phyloP scores from a whole-genome alignment of 2,113 vertebrate species.

The Lonchura striata region DNA sequence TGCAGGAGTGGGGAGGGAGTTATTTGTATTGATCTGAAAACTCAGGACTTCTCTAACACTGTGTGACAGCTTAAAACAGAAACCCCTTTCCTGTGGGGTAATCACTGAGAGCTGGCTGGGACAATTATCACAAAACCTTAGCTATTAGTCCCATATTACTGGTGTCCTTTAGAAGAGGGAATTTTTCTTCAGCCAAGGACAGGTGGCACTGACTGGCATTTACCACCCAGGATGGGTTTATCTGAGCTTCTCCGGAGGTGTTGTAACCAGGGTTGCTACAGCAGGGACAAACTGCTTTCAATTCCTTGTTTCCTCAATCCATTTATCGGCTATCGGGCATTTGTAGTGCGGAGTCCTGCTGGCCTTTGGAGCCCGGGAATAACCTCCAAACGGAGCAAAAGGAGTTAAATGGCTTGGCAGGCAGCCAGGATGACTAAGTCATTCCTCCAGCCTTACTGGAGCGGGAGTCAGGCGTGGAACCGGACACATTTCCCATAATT shows the following conservation, averaged over 20 bases:
- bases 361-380: neutral
- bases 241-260: neutral
- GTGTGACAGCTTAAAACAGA: neutral
- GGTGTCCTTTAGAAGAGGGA: neutral
- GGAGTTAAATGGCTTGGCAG: slow-evolving; percentile 1
- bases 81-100: neutral
- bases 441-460: slow-evolving; percentile 23
- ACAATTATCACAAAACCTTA: neutral
- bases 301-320: neutral
- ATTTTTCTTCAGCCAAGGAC: neutral
- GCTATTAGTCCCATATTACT: neutral
- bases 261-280: neutral
- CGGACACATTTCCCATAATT: neutral
- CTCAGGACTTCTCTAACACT: neutral
- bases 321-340: neutral
- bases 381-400: neutral
- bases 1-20: accelerated
- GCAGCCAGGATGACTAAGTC: neutral
- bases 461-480: neutral
- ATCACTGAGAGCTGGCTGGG: accelerated
- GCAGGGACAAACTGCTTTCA: neutral
- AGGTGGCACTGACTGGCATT: neutral
- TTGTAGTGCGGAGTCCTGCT: neutral
- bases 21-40: neutral
- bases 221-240: neutral